These are phyloP conservation scores for Thera britannica DNA, from an alignment of 2,888 invertebrate genomes.

Conservation along the genomic window DNA sequence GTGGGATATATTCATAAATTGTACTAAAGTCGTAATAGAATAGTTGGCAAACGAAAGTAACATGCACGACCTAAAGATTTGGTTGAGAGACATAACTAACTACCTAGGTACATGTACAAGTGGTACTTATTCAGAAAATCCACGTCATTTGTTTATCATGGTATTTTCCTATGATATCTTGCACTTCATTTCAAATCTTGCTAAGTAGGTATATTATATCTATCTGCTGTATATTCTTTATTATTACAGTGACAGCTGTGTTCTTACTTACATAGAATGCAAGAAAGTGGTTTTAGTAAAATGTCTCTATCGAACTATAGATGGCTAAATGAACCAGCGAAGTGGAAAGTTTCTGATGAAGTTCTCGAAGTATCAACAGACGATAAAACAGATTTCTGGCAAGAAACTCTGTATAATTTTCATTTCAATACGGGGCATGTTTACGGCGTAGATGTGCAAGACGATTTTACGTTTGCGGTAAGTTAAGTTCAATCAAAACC, in stretches of 20 bases:
- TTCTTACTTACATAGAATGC: constrained; percentile 17
- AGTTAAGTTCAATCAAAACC: constrained; percentile 45
- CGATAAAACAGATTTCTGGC: constrained; percentile 73
- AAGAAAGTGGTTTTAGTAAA: constrained; percentile 19
- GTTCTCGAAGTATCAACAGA: constrained; percentile 58
- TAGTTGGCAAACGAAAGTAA: too few species aligned
- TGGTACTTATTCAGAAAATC: not conserved
- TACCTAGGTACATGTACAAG: not conserved
- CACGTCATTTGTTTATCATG: not conserved
- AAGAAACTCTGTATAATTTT: constrained; percentile 68
- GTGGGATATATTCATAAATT: too few species aligned
- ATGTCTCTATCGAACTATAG: constrained; percentile 49
- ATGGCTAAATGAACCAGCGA: constrained; percentile 69
- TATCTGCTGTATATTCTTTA: not conserved
- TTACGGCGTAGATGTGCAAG: constrained; percentile 59
- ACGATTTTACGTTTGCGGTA: constrained; percentile 67
- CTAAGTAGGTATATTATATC: not conserved
- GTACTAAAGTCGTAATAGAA: too few species aligned
- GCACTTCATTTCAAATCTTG: too few species aligned
- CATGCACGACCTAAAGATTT: too few species aligned
- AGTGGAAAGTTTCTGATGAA: constrained; percentile 53
- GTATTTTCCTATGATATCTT: not conserved
- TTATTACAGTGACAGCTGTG: not conserved
- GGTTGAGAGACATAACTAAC: not conserved
- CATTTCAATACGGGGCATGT: constrained; percentile 64